phyloP scores from a whole-genome alignment of 2,797 vertebrate species.

The Urosaurus nigricauda region DNA sequence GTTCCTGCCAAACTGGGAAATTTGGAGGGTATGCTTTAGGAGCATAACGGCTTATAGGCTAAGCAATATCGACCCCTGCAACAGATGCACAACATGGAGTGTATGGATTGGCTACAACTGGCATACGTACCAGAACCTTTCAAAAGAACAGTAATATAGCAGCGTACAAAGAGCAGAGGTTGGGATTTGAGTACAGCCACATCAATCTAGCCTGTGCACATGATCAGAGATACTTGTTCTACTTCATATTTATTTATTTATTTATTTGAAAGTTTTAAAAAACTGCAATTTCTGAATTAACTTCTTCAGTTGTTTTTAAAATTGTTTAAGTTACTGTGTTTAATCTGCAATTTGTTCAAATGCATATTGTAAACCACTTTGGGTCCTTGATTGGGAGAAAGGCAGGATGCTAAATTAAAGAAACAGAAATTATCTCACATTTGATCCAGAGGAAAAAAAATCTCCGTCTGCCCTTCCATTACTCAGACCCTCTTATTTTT shows the following conservation, averaged over 20 bases:
- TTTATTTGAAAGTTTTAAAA: no score
- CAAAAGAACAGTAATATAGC: not conserved
- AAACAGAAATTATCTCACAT: not conserved
- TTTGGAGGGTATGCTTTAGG: not conserved
- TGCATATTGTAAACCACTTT: no score
- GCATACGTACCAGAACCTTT: not conserved
- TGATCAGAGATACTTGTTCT: not conserved
- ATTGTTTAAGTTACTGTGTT: no score
- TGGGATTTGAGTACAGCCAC: not conserved
- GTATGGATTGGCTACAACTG: not conserved
- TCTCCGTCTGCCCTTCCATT: no score
- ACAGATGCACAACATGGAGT: not conserved
- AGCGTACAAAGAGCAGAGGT: not conserved
- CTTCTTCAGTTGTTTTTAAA: no score
- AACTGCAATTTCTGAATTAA: no score
- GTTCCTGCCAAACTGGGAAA: no score
- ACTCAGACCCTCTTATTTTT: no score
- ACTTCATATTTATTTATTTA: not conserved
- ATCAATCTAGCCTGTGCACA: not conserved
- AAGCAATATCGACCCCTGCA: not conserved
- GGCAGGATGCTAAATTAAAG: not conserved
- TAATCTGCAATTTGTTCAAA: no score
- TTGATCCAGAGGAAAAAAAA: not conserved
- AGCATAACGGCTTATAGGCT: not conserved
- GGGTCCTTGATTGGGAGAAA: no score